These are phyloP conservation scores for Sebastes melanostomus DNA, from an alignment of 2,797 vertebrate species.

Conservation along the genomic window DNA sequence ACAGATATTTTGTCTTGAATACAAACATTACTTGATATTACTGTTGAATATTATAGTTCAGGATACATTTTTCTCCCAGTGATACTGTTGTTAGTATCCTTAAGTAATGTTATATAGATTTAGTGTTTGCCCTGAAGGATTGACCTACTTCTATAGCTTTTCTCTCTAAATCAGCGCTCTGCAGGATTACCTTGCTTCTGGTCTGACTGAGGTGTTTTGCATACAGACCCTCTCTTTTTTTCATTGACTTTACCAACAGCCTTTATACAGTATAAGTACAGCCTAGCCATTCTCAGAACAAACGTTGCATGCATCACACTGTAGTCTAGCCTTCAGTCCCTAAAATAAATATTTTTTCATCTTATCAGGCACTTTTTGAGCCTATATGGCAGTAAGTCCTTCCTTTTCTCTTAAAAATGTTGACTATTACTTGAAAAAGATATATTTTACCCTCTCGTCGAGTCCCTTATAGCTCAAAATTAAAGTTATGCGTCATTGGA, in stretches of 20 bases:
- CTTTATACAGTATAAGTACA: not conserved
- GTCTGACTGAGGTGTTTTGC: not conserved
- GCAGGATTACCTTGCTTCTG: slow-evolving; percentile 7
- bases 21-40: not conserved
- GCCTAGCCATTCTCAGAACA: not conserved
- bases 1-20: not conserved
- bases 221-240: not conserved
- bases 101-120: not conserved
- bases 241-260: not conserved
- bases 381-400: not conserved
- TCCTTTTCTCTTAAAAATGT: not conserved
- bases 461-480: not conserved
- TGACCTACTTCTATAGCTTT: slow-evolving; percentile 17
- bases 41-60: not conserved
- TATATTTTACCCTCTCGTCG: not conserved
- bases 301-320: not conserved
- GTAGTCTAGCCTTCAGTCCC: not conserved
- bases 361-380: too few relatives aligned
- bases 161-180: not conserved
- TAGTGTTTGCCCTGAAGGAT: not conserved
- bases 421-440: not conserved
- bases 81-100: not conserved
- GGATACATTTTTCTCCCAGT: not conserved
- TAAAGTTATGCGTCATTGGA: not conserved
- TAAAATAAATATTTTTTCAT: not conserved